These are phyloP conservation scores for Tachyglossus aculeatus DNA, from an alignment of 2,797 vertebrate species.

Conservation along the genomic window DNA sequence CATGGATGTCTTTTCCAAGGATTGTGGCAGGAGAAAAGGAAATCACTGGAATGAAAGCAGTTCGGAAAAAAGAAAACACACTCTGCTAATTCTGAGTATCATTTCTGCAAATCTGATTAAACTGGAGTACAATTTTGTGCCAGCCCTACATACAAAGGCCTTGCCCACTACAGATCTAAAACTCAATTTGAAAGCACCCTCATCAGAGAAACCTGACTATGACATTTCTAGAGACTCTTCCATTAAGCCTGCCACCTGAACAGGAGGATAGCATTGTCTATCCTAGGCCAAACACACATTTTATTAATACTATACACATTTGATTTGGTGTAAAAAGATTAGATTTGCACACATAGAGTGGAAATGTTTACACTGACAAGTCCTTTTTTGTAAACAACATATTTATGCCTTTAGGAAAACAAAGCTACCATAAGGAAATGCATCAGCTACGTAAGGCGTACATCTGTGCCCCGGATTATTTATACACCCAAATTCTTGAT, in stretches of 20 bases:
- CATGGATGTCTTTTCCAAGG: no score
- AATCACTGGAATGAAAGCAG: no score
- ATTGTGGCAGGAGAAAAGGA: no score
- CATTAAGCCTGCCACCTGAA: constrained; percentile 13
- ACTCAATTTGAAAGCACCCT: no score
- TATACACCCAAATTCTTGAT: constrained; percentile 67
- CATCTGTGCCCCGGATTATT: constrained; percentile 71
- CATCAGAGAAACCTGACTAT: no score
- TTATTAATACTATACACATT: constrained; percentile 30
- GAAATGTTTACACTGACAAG: constrained; percentile 65
- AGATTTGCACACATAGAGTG: constrained; percentile 58
- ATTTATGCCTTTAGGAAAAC: constrained; percentile 69
- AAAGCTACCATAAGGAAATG: constrained; percentile 70
- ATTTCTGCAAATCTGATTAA: no score
- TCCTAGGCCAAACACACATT: constrained; percentile 7
- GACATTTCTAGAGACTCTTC: no score
- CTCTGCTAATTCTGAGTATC: no score
- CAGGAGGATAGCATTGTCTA: constrained; percentile 22
- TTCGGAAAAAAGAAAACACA: no score
- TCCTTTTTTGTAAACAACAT: constrained; percentile 69
- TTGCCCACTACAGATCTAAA: no score
- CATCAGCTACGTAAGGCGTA: constrained; percentile 58
- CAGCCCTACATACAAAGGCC: no score
- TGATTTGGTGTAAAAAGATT: constrained; percentile 15
- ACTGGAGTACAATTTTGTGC: no score